Evolutionary conservation across 2,797 vertebrate genomes (phyloP), one percentile per base, ranked within the genome.

Genomic region (Clarias fuscus): DNA sequence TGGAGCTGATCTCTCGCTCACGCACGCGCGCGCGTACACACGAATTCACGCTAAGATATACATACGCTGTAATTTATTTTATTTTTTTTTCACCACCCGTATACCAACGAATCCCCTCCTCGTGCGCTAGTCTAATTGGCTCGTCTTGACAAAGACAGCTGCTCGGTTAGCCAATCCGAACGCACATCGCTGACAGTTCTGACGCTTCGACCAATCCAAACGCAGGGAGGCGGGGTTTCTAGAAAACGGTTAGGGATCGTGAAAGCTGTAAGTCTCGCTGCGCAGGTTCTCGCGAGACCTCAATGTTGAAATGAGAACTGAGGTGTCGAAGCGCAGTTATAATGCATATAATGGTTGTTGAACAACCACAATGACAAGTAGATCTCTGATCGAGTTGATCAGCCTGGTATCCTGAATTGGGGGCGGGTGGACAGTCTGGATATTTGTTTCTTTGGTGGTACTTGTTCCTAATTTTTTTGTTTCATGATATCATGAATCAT

Each of bases 201-300:
- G 11, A 4, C 22, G 13, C 24, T 48, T 0, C 5, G 30, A 71
- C 48, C 20, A 71, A 71, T 71, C 18, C 8, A 1, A 59, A 24
- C 5, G 8, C 17, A 59, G 20, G 24, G 15, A 58, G 27, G 10
- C 10, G 65, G 65, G 14, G 10, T 48, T 56, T 82, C n/a, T 15
- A 0, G 67, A 59, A 83, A 83, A 58, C 67, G 10, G 65, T 37
- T 82, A 82, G 72, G 86, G 88, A 90, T 80, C 83, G 88, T 86
- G 71, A 53, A 62, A 88, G 88, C 72, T 88, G 90, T 65, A 40
- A 94, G 84, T 91, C 90, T 91, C 92, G 93, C 92, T n/a, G n/a
- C n/a, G n/a, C n/a, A n/a, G n/a, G n/a, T n/a, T n/a, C n/a, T n/a
- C 92, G 93, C 92, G 93, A 95, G 94, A 95, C 93, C 92, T 91